A percentile compares a stretch with the other conserved stretches of the same genome.
Conservation (phyloP, 1,140 invertebrate genomes). For the Pogonognathellus flavescens region DNA sequence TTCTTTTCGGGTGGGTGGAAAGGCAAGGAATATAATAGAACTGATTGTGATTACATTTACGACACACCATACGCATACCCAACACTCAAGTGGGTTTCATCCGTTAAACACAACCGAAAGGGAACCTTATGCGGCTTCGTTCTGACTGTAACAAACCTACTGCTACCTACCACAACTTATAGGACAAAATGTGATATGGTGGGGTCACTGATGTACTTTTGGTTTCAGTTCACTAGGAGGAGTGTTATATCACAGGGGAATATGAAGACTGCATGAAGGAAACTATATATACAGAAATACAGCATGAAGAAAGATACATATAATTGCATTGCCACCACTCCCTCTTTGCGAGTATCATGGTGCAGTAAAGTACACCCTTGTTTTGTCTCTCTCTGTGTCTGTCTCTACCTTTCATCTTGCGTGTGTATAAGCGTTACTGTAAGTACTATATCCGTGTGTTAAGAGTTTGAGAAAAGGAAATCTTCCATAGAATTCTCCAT, state of each 20-base stretch:
- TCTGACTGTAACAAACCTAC: no score
- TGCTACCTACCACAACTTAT: no score
- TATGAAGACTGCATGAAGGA: neutral
- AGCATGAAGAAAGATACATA: conserved; percentile 4
- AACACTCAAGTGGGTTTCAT: no score
- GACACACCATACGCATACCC: neutral
- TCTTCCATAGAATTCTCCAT: neutral
- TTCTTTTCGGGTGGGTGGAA: conserved; percentile 19
- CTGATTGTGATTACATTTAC: conserved; percentile 3
- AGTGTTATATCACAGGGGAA: no score
- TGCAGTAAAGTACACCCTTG: neutral
- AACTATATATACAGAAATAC: neutral
- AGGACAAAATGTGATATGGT: no score
- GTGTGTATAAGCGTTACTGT: neutral
- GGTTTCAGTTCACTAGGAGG: no score
- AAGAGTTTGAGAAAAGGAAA: neutral
- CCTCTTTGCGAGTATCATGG: neutral
- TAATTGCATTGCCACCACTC: conserved; percentile 29
- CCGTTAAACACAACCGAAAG: no score
- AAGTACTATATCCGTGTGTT: neutral
- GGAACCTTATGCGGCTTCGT: no score
- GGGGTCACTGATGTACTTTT: no score
- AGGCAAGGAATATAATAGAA: neutral
- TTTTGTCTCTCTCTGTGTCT: neutral
- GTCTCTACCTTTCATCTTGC: neutral